Percentiles rank a stretch among this genome's conserved stretches.
These are phyloP conservation scores for Cerastis rubricosa DNA, from an alignment of 2,888 invertebrate species.

Conservation along the genomic window DNA sequence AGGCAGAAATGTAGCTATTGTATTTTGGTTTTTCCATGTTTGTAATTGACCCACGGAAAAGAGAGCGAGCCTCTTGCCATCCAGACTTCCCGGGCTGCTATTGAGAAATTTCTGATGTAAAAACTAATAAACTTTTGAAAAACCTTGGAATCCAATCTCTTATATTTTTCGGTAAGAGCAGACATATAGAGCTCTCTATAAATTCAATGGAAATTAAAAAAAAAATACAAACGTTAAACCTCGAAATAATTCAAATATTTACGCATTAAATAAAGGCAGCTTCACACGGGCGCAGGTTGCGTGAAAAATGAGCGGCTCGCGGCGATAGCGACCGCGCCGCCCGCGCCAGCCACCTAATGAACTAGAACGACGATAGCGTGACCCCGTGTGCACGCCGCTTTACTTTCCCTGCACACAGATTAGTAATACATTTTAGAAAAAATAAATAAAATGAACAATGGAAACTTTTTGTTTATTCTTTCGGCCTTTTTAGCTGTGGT, in stretches of 20 bases:
- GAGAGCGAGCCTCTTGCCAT: not conserved
- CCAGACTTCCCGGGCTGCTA: not conserved
- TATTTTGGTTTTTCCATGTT: not conserved
- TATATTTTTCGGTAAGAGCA: not conserved
- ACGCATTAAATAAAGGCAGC: slow-evolving; percentile 55
- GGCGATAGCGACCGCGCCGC: slow-evolving; percentile 79
- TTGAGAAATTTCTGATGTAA: not conserved
- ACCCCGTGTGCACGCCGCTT: slow-evolving; percentile 80
- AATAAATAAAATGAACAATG: slow-evolving; percentile 18
- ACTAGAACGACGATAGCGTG: slow-evolving; percentile 87
- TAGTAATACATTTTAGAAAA: slow-evolving; percentile 56
- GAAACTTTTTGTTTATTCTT: not conserved
- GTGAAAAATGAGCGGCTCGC: slow-evolving; percentile 86
- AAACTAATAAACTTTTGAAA: not conserved
- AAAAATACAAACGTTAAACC: slow-evolving; percentile 15
- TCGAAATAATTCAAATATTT: slow-evolving; percentile 53
- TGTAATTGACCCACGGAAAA: not conserved
- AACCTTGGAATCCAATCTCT: not conserved
- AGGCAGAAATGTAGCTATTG: not conserved
- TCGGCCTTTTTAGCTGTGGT: not conserved
- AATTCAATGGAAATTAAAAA: not conserved
- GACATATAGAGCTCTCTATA: not conserved
- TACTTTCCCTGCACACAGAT: slow-evolving; percentile 64
- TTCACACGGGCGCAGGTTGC: slow-evolving; percentile 66
- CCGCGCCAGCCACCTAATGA: slow-evolving; percentile 85